Conservation (phyloP, 2,888 invertebrate species). For the Harpalus rufipes region DNA sequence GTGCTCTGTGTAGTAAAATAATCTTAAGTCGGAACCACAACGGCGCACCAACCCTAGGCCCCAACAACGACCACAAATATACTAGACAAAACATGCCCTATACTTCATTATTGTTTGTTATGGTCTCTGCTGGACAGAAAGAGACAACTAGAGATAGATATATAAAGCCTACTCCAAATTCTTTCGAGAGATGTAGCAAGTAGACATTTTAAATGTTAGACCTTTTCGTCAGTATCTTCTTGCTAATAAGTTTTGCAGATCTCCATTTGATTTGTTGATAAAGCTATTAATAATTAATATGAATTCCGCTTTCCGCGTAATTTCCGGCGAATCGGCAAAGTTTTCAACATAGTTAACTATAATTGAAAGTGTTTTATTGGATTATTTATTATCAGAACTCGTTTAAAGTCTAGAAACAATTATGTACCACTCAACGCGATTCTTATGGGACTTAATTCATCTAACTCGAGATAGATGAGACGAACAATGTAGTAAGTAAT, state of each 20-base stretch:
- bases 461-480: not conserved
- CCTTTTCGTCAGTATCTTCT: no score
- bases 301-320: not conserved
- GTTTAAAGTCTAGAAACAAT: slow-evolving; percentile 33
- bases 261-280: not conserved
- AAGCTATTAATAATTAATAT: slow-evolving; percentile 19
- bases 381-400: slow-evolving; percentile 23
- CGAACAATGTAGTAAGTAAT: not conserved
- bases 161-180: no score
- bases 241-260: not conserved
- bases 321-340: not conserved
- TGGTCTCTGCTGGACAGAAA: no score
- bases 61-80: no score
- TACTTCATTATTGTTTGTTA: no score
- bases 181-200: no score
- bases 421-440: slow-evolving; percentile 1
- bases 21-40: no score
- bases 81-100: no score
- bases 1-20: no score
- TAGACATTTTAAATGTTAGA: no score
- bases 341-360: slow-evolving; percentile 11
- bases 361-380: slow-evolving; percentile 39
- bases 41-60: no score
- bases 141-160: no score
- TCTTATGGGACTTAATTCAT: slow-evolving; percentile 7